These are phyloP conservation scores for Mizuhopecten yessoensis DNA, from an alignment of 1,140 invertebrate genomes.

Conservation along the genomic window DNA sequence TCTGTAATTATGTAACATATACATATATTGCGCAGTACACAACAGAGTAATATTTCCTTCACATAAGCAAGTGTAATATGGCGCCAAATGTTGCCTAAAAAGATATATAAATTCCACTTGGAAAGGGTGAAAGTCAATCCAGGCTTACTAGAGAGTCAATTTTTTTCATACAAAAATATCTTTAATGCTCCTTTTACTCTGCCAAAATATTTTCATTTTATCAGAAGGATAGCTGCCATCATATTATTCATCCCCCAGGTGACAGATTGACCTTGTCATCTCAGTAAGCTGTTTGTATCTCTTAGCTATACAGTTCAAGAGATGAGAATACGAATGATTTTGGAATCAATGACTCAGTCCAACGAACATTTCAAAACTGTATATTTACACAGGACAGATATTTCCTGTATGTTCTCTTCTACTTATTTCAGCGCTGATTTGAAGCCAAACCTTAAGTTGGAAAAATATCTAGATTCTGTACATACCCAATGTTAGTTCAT, in stretches of 20 bases:
- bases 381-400: background rate
- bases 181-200: background rate
- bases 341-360: background rate
- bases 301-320: background rate
- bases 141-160: background rate
- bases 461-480: background rate
- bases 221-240: background rate
- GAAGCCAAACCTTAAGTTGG: background rate
- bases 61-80: background rate
- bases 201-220: background rate
- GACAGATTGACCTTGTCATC: background rate
- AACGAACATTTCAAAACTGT: background rate
- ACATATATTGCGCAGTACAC: background rate
- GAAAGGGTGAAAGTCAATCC: background rate
- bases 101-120: background rate
- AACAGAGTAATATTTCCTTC: background rate
- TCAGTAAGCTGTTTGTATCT: background rate
- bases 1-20: background rate
- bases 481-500: background rate
- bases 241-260: background rate
- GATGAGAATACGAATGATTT: background rate
- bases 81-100: background rate
- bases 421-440: background rate
- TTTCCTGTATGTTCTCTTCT: no score
- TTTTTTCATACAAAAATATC: background rate